Base-by-base conservation (phyloP, 2,113 vertebrate genomes). In the Corydoras maculifer region DNA sequence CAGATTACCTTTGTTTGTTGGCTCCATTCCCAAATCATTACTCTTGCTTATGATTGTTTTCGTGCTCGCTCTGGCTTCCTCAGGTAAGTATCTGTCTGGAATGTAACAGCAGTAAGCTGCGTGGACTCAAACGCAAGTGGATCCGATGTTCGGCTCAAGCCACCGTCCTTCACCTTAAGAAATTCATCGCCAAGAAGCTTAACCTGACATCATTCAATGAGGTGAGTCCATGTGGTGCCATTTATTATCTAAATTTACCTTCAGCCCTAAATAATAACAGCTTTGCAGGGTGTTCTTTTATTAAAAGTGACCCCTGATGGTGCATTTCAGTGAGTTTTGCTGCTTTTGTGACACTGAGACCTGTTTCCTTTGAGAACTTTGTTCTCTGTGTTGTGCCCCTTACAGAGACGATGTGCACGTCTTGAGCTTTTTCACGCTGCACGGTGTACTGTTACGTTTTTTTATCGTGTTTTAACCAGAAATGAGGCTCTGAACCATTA, bases 101-200 rank as follows among this genome's bases (percentile, higher is more conserved):
- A 80, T 99, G 97, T 85, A 97, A 99, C 86, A 98, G 97, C 91
- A 98, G 95, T 87, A 99, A 99, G 68, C 91, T 99, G 0, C 91
- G 95, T 57, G 95, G 95, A 58, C 85, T 99, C 75, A 99, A 99
- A 80, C 87, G 95, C 29, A 99, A 99, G 79, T 99, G 97, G 97
- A 99, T 98, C 82, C 94, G 97, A 83, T 99, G 97, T 78, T 99
- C 96, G 4, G 96, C 96, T 71, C 97, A 99, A 81, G 97, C 97
- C 61, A 99, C 97, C 0, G 97, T 98, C 77, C 90, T 99, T 65
- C 97, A 98, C 84, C 93, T 99, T 71, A 99, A 99, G 91, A 98
- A 99, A 86, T 99, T 99, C 91, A 98, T 98, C 86, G 97, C 97
- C 88, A 99, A 98, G 89, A 99, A 99, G 84, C 94, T 99, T 58